These are phyloP conservation scores for Ophraella communa DNA, from an alignment of 2,888 invertebrate species.

Conservation along the genomic window DNA sequence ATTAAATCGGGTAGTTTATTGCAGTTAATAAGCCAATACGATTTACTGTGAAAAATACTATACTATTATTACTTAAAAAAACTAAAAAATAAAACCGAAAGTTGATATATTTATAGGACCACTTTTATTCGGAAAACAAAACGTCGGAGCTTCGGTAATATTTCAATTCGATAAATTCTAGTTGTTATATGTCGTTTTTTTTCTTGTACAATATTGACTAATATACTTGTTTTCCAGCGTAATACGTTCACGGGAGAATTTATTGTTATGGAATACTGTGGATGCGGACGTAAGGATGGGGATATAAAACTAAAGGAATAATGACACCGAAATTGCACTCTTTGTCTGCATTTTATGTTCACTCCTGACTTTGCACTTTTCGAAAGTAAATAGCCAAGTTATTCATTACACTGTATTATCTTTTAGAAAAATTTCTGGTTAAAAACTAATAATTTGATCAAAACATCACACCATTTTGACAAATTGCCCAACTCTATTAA, in stretches of 20 bases:
- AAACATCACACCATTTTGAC: too few species aligned
- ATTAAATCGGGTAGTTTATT: too few species aligned
- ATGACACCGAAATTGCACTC: constrained; percentile 21
- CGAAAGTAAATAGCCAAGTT: not conserved
- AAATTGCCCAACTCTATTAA: too few species aligned
- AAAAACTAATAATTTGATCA: too few species aligned
- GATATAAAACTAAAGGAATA: constrained; percentile 29
- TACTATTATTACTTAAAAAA: too few species aligned
- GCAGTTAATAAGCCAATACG: too few species aligned
- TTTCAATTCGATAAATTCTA: constrained; percentile 22
- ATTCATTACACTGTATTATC: not conserved
- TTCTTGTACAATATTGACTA: constrained; percentile 26
- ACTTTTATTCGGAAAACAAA: not conserved
- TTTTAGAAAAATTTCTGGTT: too few species aligned
- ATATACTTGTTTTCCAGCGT: constrained; percentile 28
- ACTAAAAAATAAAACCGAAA: too few species aligned
- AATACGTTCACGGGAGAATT: constrained; percentile 26
- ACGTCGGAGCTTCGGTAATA: not conserved
- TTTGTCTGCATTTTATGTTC: constrained; percentile 23
- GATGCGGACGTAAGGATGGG: constrained; percentile 4
- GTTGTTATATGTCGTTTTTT: constrained; percentile 27
- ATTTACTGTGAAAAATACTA: too few species aligned
- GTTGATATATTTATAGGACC: not conserved
- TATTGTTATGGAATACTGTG: constrained; percentile 23
- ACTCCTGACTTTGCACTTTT: constrained; percentile 13